Evolutionary conservation across 2,113 vertebrate species (phyloP).

Genomic region (Petroica traversi): DNA sequence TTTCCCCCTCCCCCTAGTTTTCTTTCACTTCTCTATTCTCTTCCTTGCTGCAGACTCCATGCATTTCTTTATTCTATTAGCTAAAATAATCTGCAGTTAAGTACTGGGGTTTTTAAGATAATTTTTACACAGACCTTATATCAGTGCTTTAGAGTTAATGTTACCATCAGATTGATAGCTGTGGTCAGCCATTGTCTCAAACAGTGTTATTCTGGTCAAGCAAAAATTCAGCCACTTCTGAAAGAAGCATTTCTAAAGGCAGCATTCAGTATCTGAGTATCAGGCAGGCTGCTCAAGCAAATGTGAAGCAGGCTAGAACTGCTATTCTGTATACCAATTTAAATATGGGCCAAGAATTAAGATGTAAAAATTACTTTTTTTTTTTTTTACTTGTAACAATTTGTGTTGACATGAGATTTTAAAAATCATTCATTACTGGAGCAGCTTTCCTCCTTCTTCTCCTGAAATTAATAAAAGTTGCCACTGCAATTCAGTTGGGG

Average conservation of each 20-base stretch:
- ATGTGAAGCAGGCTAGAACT: background rate
- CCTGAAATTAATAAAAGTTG: background rate
- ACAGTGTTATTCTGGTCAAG: background rate
- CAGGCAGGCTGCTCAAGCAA: background rate
- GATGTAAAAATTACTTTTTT: background rate
- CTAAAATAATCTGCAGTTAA: background rate
- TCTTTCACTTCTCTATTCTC: background rate
- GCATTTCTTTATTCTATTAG: background rate
- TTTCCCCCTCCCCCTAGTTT: fast-evolving
- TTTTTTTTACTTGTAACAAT: background rate
- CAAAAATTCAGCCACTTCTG: background rate
- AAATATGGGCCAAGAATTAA: background rate
- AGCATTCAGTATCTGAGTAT: background rate
- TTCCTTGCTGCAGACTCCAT: background rate
- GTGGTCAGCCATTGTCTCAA: background rate
- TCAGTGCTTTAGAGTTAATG: background rate
- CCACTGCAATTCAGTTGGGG: background rate
- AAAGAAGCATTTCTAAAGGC: background rate
- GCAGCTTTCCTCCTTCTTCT: background rate
- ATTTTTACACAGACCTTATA: background rate
- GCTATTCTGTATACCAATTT: background rate
- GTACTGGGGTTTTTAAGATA: background rate
- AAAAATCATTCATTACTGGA: background rate
- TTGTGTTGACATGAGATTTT: background rate
- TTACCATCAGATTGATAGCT: background rate